These are phyloP conservation scores for Hyaena hyaena DNA, from an alignment of 2,113 vertebrate genomes.

Conservation along the genomic window DNA sequence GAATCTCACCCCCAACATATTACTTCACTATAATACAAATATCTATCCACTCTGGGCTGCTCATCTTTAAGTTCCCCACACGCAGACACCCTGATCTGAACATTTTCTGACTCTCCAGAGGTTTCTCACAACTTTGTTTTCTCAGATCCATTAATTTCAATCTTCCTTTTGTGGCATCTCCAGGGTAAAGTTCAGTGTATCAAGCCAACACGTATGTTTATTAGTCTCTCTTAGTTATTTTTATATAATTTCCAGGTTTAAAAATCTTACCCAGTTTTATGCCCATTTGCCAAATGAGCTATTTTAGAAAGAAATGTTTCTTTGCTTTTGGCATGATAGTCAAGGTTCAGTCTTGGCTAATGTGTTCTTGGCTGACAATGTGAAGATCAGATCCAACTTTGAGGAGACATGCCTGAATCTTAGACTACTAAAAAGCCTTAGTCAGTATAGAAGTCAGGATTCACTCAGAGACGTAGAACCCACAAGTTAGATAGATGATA, in stretches of 20 bases:
- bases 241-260: slow-evolving; percentile 12
- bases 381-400: background rate
- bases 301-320: slow-evolving; percentile 29
- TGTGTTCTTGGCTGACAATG: slow-evolving; percentile 1
- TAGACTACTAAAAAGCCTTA: background rate
- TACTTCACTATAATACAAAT: background rate
- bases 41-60: background rate
- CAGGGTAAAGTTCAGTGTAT: background rate
- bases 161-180: background rate
- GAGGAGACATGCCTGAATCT: background rate
- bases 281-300: slow-evolving; percentile 22
- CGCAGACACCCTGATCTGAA: background rate
- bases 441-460: background rate
- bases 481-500: background rate
- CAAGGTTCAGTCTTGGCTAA: background rate
- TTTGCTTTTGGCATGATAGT: slow-evolving; percentile 36
- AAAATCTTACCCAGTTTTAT: slow-evolving; percentile 31
- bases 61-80: background rate
- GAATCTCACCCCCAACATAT: background rate
- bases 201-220: background rate
- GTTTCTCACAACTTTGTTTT: background rate
- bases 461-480: background rate
- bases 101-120: background rate
- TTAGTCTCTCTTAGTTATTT: background rate
- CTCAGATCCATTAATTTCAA: background rate